phyloP scores from a whole-genome alignment of 2,888 invertebrate genomes.

The Pammene aurita region DNA sequence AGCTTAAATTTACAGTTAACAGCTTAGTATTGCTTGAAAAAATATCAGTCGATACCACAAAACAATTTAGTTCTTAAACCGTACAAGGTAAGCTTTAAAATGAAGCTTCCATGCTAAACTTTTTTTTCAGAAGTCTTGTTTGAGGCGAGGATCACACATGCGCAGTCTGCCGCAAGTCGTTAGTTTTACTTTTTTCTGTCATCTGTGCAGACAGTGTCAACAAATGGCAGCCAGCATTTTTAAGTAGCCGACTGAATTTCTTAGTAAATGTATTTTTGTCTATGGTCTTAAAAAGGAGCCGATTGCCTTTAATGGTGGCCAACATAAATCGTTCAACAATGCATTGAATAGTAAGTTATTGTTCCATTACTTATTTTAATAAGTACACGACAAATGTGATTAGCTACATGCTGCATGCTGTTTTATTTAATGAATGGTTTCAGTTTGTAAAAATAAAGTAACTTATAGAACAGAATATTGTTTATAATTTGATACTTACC shows the following conservation, averaged over 20 bases:
- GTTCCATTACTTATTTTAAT: neutral
- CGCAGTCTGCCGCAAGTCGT: conserved; percentile 67
- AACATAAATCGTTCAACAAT: conserved; percentile 8
- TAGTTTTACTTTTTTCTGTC: conserved; percentile 62
- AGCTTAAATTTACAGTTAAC: conserved; percentile 61
- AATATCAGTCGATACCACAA: conserved; percentile 36
- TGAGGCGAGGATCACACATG: conserved; percentile 71
- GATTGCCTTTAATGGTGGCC: conserved; percentile 11
- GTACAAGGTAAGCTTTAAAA: conserved; percentile 35
- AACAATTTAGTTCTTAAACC: conserved; percentile 49
- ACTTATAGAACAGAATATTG: neutral
- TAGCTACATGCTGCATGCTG: neutral
- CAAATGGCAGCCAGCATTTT: conserved; percentile 59
- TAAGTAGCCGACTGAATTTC: conserved; percentile 49
- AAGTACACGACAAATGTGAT: conserved; percentile 14
- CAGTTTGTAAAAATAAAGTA: neutral
- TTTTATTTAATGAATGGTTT: neutral
- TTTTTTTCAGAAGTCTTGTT: conserved; percentile 44
- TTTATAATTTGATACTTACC: neutral
- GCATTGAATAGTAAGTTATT: conserved; percentile 13
- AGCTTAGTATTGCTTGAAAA: conserved; percentile 49
- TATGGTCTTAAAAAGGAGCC: conserved; percentile 21
- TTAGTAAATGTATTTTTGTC: conserved; percentile 35
- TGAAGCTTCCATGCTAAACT: conserved; percentile 45
- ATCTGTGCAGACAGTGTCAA: conserved; percentile 68